Percentiles rank a stretch among this genome's conserved stretches.
These are phyloP conservation scores for Cepaea hortensis DNA, from an alignment of 2,888 invertebrate species.

Conservation along the genomic window DNA sequence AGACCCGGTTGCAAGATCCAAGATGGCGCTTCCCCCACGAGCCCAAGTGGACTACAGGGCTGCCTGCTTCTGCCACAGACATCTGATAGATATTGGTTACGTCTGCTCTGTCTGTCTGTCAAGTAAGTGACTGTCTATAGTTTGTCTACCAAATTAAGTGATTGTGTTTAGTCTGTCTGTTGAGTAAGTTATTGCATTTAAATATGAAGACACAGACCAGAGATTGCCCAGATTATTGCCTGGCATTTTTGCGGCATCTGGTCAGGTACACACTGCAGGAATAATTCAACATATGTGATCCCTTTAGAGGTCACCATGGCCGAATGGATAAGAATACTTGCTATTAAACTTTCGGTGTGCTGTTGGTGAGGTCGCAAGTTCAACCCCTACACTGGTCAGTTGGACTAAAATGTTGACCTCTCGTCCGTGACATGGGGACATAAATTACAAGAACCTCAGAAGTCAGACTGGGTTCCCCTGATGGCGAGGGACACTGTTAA, in stretches of 20 bases:
- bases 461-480: too few species aligned
- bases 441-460: too few species aligned
- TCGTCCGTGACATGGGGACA: too few species aligned
- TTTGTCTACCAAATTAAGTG: background rate
- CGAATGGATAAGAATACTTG: too few species aligned
- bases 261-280: too few species aligned
- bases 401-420: too few species aligned
- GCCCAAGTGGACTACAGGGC: constrained; percentile 95
- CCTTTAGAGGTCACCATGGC: too few species aligned
- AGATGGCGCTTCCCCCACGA: constrained; percentile 88
- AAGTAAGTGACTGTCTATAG: constrained; percentile 73
- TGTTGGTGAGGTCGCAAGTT: too few species aligned
- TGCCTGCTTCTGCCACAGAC: constrained; percentile 97
- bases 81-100: constrained; percentile 95
- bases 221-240: background rate
- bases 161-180: background rate
- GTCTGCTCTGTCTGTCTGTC: constrained; percentile 98
- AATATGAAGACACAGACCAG: background rate
- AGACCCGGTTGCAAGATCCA: constrained; percentile 81
- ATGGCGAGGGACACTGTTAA: too few species aligned
- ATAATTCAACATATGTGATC: too few species aligned
- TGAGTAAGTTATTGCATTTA: background rate
- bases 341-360: too few species aligned
- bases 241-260: background rate
- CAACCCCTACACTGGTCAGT: too few species aligned